Evolutionary conservation across 2,888 invertebrate genomes (phyloP).

Genomic region (Agapostemon virescens): DNA sequence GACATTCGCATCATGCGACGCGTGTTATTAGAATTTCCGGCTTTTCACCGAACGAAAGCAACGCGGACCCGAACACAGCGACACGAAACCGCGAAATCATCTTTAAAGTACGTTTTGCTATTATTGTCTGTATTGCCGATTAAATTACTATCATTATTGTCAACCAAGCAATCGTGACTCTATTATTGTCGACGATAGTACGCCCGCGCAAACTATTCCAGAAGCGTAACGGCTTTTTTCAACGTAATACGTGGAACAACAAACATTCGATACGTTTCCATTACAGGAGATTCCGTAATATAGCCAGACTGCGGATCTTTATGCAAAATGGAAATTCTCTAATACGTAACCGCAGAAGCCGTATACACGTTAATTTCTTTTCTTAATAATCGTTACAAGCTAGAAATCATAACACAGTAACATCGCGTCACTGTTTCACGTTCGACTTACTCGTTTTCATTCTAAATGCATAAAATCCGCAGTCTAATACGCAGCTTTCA

Average conservation of each 20-base stretch:
- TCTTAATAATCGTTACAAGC: background rate
- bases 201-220: slow-evolving; percentile 36
- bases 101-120: background rate
- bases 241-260: background rate
- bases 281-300: background rate
- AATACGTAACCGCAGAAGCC: background rate
- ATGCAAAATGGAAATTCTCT: background rate
- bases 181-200: slow-evolving; percentile 36
- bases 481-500: background rate
- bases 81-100: slow-evolving; percentile 29
- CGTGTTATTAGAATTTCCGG: slow-evolving; percentile 51
- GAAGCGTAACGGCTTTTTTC: slow-evolving; percentile 21
- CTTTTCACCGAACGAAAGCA: slow-evolving; percentile 41
- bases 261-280: background rate
- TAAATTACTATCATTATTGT: slow-evolving; percentile 22
- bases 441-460: background rate
- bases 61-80: background rate
- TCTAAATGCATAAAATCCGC: background rate
- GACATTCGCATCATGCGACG: slow-evolving; percentile 23
- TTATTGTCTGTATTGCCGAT: slow-evolving; percentile 20
- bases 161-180: slow-evolving; percentile 48
- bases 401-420: background rate
- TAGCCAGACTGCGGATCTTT: background rate
- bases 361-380: background rate
- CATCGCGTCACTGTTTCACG: background rate